A percentile compares a stretch with the other conserved stretches of the same genome.
Conservation (phyloP, 2,888 invertebrate genomes). For the Protonemura montana region DNA sequence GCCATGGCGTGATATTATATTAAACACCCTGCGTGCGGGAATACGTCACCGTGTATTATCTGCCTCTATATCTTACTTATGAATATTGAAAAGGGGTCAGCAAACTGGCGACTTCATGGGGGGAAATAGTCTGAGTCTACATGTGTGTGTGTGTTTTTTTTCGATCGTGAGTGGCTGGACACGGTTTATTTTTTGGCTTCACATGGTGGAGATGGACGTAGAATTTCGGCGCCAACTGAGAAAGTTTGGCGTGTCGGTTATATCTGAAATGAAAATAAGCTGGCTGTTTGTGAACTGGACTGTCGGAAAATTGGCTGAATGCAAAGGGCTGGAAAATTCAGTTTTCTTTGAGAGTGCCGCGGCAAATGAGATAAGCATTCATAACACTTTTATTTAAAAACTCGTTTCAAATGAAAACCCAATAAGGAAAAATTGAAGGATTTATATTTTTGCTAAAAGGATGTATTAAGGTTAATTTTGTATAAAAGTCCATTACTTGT, state of each 20-base stretch:
- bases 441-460: background rate
- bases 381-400: background rate
- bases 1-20: conserved; percentile 14
- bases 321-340: background rate
- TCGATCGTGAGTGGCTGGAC: background rate
- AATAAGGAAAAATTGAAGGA: background rate
- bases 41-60: background rate
- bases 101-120: conserved; percentile 3
- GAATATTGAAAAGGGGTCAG: conserved; percentile 14
- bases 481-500: background rate
- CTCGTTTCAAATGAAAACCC: background rate
- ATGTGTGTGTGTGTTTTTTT: background rate
- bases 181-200: background rate
- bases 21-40: background rate
- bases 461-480: background rate
- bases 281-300: background rate
- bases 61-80: conserved; percentile 14
- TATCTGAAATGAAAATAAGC: background rate
- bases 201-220: background rate
- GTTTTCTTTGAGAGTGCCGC: background rate
- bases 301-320: background rate
- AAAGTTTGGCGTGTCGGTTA: background rate
- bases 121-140: background rate
- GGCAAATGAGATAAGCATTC: background rate
- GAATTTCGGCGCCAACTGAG: background rate